These are phyloP conservation scores for Heloderma charlesbogerti DNA, from an alignment of 2,113 vertebrate genomes.

Conservation along the genomic window DNA sequence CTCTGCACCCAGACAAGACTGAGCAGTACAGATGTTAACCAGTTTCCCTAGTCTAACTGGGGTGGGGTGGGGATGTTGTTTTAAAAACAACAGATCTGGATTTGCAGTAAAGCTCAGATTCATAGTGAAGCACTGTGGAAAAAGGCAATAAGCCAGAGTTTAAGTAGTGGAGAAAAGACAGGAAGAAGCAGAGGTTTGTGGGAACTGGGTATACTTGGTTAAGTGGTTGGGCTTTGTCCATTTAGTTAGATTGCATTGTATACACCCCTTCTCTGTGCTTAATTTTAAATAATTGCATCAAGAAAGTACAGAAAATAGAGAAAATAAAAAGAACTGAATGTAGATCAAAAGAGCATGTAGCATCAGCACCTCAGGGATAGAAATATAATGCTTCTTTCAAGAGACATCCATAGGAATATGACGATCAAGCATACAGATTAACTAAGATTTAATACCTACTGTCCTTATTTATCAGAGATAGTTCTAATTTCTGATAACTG, in stretches of 20 bases:
- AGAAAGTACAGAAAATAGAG: not conserved
- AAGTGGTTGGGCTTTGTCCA: not conserved
- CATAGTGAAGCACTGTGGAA: not conserved
- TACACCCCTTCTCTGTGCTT: not conserved
- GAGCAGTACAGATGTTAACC: not conserved
- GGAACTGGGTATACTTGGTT: not conserved
- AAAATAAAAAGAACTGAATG: not conserved
- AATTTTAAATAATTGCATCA: not conserved
- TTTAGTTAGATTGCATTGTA: not conserved
- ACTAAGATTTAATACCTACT: not conserved
- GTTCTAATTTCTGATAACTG: not conserved
- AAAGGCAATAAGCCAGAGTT: not conserved
- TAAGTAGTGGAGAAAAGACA: not conserved
- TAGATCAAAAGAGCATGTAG: not conserved
- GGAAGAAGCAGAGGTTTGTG: not conserved
- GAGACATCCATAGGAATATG: not conserved
- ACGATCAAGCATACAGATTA: not conserved
- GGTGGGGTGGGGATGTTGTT: not conserved
- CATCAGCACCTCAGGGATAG: not conserved
- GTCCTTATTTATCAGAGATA: not conserved
- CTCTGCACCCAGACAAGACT: not conserved
- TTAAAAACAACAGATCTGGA: not conserved
- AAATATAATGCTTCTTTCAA: slow-evolving; percentile 3
- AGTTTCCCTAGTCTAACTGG: not conserved
- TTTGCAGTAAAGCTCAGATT: not conserved